These are phyloP conservation scores for Acrocephalus scirpaceus DNA, from an alignment of 2,797 vertebrate genomes.

Conservation along the genomic window DNA sequence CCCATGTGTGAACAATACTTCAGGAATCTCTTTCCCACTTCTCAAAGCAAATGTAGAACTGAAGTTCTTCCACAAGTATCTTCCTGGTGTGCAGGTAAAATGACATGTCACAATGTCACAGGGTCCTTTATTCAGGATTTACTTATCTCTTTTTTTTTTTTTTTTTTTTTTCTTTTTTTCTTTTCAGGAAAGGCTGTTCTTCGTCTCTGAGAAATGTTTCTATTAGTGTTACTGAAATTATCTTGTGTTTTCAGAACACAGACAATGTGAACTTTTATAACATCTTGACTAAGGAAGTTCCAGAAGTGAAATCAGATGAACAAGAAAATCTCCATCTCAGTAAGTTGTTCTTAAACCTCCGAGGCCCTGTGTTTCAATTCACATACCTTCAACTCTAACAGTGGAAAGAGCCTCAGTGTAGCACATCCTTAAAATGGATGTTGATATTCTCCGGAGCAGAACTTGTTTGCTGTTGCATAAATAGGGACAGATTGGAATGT, in stretches of 20 bases:
- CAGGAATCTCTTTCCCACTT: background rate
- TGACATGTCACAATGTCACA: background rate
- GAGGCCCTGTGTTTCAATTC: background rate
- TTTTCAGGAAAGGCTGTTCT: background rate
- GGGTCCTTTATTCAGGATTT: background rate
- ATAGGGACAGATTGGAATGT: slow-evolving; percentile 14
- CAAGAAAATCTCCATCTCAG: slow-evolving; percentile 72
- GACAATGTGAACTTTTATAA: slow-evolving; percentile 98
- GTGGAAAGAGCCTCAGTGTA: background rate
- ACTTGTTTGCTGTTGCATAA: background rate
- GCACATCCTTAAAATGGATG: background rate
- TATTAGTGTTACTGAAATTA: background rate
- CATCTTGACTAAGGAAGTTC: slow-evolving; percentile 84
- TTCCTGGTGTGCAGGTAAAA: background rate
- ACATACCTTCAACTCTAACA: background rate
- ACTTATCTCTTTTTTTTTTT: background rate
- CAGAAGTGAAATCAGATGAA: background rate
- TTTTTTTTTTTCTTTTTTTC: background rate
- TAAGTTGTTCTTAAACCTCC: slow-evolving; percentile 71
- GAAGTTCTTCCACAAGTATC: background rate
- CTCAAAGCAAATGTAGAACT: background rate
- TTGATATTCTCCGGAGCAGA: background rate
- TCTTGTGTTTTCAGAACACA: slow-evolving; percentile 84
- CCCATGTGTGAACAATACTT: background rate
- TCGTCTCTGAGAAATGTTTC: background rate